phyloP scores from a whole-genome alignment of 2,888 invertebrate species.

The Bruchidius siliquastri region DNA sequence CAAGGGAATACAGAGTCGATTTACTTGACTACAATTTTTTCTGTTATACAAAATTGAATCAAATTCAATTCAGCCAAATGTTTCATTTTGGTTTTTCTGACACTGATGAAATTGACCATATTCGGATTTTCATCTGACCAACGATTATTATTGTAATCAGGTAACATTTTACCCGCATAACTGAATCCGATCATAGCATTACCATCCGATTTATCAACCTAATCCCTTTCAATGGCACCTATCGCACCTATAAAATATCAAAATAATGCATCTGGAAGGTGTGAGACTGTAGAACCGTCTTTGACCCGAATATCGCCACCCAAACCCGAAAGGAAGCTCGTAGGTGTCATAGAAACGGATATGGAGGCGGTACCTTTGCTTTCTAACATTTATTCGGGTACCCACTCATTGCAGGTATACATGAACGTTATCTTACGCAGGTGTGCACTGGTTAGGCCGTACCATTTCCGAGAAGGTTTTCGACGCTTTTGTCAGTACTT shows the following conservation, averaged over 20 bases:
- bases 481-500: not conserved
- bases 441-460: not conserved
- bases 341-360: conserved; percentile 7
- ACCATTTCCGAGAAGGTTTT: not conserved
- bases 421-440: not conserved
- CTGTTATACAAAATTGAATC: too few relatives aligned
- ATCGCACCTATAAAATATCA: not conserved
- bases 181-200: not conserved
- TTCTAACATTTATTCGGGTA: not conserved
- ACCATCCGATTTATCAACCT: not conserved
- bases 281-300: not conserved
- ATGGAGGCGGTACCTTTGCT: not conserved
- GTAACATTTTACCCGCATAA: not conserved
- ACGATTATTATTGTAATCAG: too few relatives aligned
- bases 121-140: too few relatives aligned
- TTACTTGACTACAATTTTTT: too few relatives aligned
- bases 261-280: not conserved
- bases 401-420: not conserved
- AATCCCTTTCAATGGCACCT: not conserved
- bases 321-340: conserved; percentile 12
- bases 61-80: too few relatives aligned
- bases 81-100: too few relatives aligned
- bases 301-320: conserved; percentile 3
- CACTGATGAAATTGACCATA: too few relatives aligned
- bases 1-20: too few relatives aligned